phyloP scores from a whole-genome alignment of 2,888 invertebrate genomes.

The Leptinotarsa juncta region DNA sequence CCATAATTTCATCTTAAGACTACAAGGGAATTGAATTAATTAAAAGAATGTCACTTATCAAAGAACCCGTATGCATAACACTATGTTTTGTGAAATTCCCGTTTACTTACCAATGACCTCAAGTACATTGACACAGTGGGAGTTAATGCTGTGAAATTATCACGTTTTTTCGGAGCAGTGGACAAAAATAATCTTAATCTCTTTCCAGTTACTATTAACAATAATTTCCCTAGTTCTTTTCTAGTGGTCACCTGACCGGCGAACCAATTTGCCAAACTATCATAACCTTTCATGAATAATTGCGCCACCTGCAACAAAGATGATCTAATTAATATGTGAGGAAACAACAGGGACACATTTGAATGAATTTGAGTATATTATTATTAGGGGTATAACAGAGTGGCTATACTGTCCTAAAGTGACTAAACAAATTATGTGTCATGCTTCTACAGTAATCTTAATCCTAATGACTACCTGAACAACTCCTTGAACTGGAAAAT shows the following conservation, averaged over 20 bases:
- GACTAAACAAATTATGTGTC: no score
- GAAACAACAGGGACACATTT: background rate
- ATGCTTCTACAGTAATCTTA: background rate
- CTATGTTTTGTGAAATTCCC: background rate
- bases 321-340: background rate
- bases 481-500: no score
- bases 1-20: no score
- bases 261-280: conserved; percentile 72
- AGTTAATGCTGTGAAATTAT: conserved; percentile 80
- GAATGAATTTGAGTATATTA: no score
- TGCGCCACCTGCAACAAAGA: conserved; percentile 72
- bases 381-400: no score
- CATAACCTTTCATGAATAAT: conserved; percentile 74
- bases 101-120: conserved; percentile 71
- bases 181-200: conserved; percentile 77
- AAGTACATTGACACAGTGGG: conserved; percentile 83
- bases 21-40: no score
- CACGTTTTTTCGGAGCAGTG: conserved; percentile 71
- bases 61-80: no score
- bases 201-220: conserved; percentile 85
- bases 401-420: no score
- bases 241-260: conserved; percentile 76
- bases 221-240: conserved; percentile 76
- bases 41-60: no score
- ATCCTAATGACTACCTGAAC: background rate